These are phyloP conservation scores for Zaprionus ghesquierei DNA, from an alignment of 1,140 invertebrate species.

Conservation along the genomic window DNA sequence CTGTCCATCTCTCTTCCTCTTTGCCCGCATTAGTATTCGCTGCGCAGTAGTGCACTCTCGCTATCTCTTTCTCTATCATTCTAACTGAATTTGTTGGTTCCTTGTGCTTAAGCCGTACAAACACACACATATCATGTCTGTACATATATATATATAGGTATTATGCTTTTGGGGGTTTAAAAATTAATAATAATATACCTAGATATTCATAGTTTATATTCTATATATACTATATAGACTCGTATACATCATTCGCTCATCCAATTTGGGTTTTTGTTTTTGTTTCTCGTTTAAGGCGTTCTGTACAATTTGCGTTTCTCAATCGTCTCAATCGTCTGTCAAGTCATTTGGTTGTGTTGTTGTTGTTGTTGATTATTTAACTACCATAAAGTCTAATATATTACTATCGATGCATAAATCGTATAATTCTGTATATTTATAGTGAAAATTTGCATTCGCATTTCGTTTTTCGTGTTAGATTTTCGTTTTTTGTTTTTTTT, in stretches of 20 bases:
- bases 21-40: conserved; percentile 3
- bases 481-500: conserved; percentile 20
- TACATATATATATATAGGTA: conserved; percentile 35
- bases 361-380: conserved; percentile 69
- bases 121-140: conserved; percentile 1
- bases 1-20: background rate
- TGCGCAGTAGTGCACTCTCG: background rate
- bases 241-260: conserved; percentile 71
- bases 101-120: conserved; percentile 63
- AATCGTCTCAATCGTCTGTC: conserved; percentile 53
- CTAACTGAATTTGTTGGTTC: conserved; percentile 53
- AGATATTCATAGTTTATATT: conserved; percentile 63
- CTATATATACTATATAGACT: conserved; percentile 62
- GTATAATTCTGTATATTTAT: conserved; percentile 67
- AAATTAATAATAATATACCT: conserved; percentile 74
- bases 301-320: conserved; percentile 74
- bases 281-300: conserved; percentile 70
- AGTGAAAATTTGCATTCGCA: conserved; percentile 56
- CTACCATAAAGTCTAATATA: conserved; percentile 71
- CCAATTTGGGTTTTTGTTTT: conserved; percentile 50
- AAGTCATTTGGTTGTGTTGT: conserved; percentile 65
- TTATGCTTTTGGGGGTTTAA: conserved; percentile 28
- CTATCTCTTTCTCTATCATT: background rate
- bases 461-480: conserved; percentile 27
- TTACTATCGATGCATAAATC: conserved; percentile 73